phyloP scores from a whole-genome alignment of 2,113 vertebrate species.

The Podiceps cristatus region DNA sequence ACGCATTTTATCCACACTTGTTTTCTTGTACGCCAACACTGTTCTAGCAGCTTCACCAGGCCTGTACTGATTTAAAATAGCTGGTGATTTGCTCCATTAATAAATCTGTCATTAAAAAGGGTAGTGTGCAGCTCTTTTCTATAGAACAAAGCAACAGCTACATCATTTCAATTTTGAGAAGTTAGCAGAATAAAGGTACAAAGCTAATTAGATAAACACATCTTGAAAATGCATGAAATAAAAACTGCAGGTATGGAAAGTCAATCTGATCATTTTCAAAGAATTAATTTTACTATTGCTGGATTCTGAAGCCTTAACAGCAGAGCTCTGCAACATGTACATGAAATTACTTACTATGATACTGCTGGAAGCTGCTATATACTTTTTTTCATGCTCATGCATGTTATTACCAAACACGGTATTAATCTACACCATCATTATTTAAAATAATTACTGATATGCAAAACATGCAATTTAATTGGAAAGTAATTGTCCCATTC shows the following conservation, averaged over 20 bases:
- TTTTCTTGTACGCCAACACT: neutral
- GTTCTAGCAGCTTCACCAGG: neutral
- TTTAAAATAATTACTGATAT: slow-evolving; percentile 56
- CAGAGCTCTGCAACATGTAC: neutral
- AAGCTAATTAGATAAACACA: neutral
- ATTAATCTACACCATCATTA: slow-evolving; percentile 49
- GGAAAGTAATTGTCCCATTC: slow-evolving; percentile 42
- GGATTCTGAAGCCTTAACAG: neutral
- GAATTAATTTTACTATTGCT: neutral
- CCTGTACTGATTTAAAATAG: neutral
- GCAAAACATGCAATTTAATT: slow-evolving; percentile 61
- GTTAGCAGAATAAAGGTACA: neutral
- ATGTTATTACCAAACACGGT: slow-evolving; percentile 38
- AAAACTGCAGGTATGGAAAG: neutral
- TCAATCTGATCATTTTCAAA: neutral
- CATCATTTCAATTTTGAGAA: neutral
- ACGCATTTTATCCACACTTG: neutral
- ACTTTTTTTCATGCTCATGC: neutral
- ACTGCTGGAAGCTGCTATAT: neutral
- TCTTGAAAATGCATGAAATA: neutral
- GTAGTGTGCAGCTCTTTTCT: neutral
- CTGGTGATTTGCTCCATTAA: slow-evolving; percentile 11
- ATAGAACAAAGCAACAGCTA: slow-evolving; percentile 23
- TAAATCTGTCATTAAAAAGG: slow-evolving; percentile 17
- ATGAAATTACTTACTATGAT: neutral